Evolutionary conservation across 2,797 vertebrate genomes (phyloP).

Genomic region (Octomys mimax): DNA sequence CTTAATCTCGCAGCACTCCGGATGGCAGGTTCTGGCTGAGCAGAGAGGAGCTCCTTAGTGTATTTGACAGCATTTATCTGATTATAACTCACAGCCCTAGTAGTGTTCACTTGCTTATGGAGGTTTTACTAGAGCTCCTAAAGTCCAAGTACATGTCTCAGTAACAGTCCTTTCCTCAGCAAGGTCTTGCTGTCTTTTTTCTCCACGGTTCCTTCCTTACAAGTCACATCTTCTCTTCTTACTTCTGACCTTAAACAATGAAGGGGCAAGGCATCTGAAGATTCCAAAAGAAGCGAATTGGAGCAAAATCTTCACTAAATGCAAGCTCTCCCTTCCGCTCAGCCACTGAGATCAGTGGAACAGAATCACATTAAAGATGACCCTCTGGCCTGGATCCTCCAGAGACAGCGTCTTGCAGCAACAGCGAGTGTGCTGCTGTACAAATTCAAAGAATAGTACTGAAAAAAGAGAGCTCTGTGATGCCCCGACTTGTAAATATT

Average conservation of each 20-base stretch:
- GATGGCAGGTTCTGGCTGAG: neutral
- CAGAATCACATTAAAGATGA: constrained; percentile 75
- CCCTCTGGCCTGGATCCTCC: constrained; percentile 73
- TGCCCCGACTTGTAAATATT: constrained; percentile 81
- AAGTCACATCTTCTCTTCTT: constrained; percentile 36
- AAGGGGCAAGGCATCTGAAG: constrained; percentile 22
- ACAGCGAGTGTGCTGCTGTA: constrained; percentile 27
- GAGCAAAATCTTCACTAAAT: constrained; percentile 56
- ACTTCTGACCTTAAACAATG: constrained; percentile 53
- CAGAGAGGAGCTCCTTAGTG: neutral
- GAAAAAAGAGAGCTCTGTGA: constrained; percentile 67
- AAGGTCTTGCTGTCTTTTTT: constrained; percentile 1
- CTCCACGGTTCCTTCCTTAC: neutral
- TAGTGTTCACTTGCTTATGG: constrained; percentile 34
- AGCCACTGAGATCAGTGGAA: constrained; percentile 65
- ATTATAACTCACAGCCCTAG: constrained; percentile 52
- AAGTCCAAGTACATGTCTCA: constrained; percentile 54
- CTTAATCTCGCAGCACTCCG: neutral
- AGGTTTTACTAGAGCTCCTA: constrained; percentile 26
- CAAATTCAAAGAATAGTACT: constrained; percentile 80
- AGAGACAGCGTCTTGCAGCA: constrained; percentile 75
- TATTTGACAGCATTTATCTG: constrained; percentile 39
- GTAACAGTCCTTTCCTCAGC: neutral
- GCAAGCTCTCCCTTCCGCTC: constrained; percentile 22
- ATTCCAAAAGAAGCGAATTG: constrained; percentile 56